phyloP scores from a whole-genome alignment of 2,797 vertebrate species.

The Alcedo quadribrachys region DNA sequence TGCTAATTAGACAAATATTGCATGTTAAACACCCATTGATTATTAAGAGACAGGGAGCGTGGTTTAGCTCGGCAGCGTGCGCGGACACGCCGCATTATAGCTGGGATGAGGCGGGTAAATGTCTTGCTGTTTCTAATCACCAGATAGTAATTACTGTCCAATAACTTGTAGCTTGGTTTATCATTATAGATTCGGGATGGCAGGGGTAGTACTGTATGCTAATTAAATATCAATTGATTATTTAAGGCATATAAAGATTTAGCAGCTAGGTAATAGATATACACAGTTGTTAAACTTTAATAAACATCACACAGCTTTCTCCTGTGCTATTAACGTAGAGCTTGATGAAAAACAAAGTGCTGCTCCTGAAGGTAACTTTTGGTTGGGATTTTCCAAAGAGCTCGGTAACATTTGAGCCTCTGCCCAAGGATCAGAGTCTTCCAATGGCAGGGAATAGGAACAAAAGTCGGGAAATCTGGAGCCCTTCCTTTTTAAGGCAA shows the following conservation, averaged over 20 bases:
- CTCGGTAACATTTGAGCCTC: fast-evolving
- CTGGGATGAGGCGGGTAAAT: conserved; percentile 47
- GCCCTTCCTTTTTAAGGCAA: background rate
- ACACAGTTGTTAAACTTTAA: conserved; percentile 62
- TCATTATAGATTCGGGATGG: conserved; percentile 74
- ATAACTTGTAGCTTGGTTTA: conserved; percentile 73
- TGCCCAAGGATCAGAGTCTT: background rate
- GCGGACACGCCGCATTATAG: conserved; percentile 67
- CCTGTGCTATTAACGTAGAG: background rate
- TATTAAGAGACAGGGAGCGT: conserved; percentile 72
- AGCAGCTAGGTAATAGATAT: conserved; percentile 63
- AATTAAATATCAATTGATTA: conserved; percentile 79
- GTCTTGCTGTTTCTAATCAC: conserved; percentile 65
- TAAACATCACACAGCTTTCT: conserved; percentile 21
- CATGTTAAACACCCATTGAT: conserved; percentile 78
- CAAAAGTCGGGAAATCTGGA: background rate
- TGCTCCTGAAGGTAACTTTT: background rate
- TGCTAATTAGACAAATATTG: conserved; percentile 82
- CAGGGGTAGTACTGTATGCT: conserved; percentile 74
- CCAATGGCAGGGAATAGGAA: fast-evolving
- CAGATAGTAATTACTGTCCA: conserved; percentile 72
- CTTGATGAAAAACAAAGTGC: background rate
- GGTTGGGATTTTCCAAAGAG: background rate
- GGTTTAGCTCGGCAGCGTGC: conserved; percentile 42
- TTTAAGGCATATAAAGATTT: conserved; percentile 67